Evolutionary conservation across 2,113 vertebrate genomes (phyloP), one percentile per base, ranked within the genome.

Genomic region (Brevimyrus niger): DNA sequence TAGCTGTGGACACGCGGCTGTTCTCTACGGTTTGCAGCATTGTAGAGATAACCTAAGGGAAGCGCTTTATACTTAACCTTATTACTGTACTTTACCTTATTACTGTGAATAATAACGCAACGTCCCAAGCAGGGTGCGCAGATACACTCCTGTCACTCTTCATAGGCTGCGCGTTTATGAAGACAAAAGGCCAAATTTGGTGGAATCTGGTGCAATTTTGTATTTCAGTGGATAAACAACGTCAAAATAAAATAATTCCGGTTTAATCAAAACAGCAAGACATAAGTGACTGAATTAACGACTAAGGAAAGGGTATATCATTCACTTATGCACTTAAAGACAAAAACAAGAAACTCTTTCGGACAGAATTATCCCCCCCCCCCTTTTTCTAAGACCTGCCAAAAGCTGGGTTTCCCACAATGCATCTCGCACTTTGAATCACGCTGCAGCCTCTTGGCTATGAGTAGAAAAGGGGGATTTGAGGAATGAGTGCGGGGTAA

Each of bases 391-490:
- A 38, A 61, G 53, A 89, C 88, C 35, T 89, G 88, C 88, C 88
- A 88, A 88, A 35, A 88, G 15, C 87, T 80, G 23, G 88, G 69
- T 50, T 88, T 88, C 69, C 88, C 88, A 88, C 21, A 80, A 88
- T 88, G 88, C 88, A 80, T 80, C 88, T 69, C 23, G 19, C 0
- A 47, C 88, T 89, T 55, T 61, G 80, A 89, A 89, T 53, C 76
- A 42, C 31, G 80, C 38, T n/a, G 38, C 51, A 44, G 51, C 38
- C n/a, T 89, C 88, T 55, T 89, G 88, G 80, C 51, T 58, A 31
- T 84, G 80, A 89, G 58, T 53, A 46, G 80, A 53, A 89, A 53
- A 89, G 35, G 88, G 88, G 80, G 88, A 89, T 89, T 89, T 89
- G 8, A 89, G 53, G 88, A 84, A 85, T 89, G 35, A 89, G 80